phyloP scores from a whole-genome alignment of 2,797 vertebrate species.

The Erethizon dorsatum region DNA sequence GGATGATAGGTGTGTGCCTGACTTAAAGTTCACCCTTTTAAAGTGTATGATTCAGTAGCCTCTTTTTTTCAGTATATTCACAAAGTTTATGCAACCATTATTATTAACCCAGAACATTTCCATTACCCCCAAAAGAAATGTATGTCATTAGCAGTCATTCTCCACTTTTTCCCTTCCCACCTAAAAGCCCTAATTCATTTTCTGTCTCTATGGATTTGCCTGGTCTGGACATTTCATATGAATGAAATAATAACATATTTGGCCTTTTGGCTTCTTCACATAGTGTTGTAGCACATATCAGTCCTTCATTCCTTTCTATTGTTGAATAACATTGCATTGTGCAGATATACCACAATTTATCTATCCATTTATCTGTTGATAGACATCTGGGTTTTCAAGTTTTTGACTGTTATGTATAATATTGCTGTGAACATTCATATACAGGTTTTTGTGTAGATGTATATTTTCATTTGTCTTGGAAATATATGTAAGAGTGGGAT shows the following conservation, averaged over 20 bases:
- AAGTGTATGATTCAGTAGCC: not conserved
- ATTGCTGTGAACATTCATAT: not conserved
- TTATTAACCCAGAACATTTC: not conserved
- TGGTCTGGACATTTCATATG: not conserved
- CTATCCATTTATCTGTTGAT: not conserved
- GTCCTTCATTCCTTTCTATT: not conserved
- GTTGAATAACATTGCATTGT: slow-evolving; percentile 4
- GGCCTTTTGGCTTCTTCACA: not conserved
- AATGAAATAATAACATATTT: not conserved
- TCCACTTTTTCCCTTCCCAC: not conserved
- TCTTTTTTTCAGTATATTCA: not conserved
- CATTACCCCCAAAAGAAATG: not conserved
- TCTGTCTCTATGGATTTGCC: not conserved
- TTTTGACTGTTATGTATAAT: slow-evolving; percentile 20
- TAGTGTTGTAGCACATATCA: not conserved
- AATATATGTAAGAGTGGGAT: slow-evolving; percentile 29
- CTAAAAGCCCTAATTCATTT: not conserved
- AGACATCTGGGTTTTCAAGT: not conserved
- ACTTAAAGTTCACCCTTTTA: not conserved
- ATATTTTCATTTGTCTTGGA: slow-evolving; percentile 47
- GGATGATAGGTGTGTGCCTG: not conserved
- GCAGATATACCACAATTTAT: slow-evolving; percentile 8
- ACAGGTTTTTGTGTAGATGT: slow-evolving; percentile 1
- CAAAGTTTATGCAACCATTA: not conserved
- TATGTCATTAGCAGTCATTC: not conserved